Percentiles rank a stretch among this genome's conserved stretches.
phyloP scores from a whole-genome alignment of 2,113 vertebrate genomes.

The Onychostruthus taczanowskii region DNA sequence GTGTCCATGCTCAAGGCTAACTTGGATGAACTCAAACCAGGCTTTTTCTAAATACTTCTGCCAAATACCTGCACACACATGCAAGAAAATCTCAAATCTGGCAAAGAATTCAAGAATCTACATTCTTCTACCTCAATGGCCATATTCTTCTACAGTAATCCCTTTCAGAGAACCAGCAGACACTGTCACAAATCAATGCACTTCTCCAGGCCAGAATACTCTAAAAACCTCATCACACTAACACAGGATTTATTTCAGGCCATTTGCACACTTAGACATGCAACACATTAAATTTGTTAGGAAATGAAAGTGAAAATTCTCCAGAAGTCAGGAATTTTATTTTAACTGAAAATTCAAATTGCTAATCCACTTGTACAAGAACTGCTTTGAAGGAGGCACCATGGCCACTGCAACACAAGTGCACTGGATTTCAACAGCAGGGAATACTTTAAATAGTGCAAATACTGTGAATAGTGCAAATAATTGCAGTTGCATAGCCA shows the following conservation, averaged over 20 bases:
- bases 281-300: neutral
- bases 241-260: neutral
- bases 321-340: neutral
- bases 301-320: neutral
- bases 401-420: neutral
- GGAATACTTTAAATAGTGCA: neutral
- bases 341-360: neutral
- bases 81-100: neutral
- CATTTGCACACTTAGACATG: neutral
- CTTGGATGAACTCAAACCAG: neutral
- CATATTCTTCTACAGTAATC: neutral
- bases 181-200: neutral
- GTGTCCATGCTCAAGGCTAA: neutral
- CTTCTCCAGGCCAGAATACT: neutral
- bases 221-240: neutral
- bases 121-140: neutral
- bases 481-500: neutral
- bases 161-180: neutral
- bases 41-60: neutral
- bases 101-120: neutral
- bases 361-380: neutral
- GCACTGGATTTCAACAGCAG: neutral
- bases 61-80: neutral
- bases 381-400: neutral
- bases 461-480: neutral